Conservation (phyloP, 2,888 invertebrate genomes). For the Mimas tiliae region DNA sequence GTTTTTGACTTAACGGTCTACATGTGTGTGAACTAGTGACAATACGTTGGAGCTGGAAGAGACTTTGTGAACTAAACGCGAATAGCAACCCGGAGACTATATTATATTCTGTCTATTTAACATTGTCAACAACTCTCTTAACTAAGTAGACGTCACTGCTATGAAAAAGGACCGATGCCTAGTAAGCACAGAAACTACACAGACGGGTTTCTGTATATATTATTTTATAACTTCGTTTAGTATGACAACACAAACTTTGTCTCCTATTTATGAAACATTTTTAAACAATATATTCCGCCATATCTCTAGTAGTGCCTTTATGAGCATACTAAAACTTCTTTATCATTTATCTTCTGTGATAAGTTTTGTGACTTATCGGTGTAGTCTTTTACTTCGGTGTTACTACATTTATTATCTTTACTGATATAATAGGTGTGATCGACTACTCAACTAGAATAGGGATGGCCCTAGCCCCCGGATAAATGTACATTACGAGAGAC, state of each 20-base stretch:
- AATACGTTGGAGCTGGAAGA: slow-evolving; percentile 9
- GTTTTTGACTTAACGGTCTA: slow-evolving; percentile 1
- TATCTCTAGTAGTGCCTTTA: background rate
- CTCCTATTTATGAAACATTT: background rate
- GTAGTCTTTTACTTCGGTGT: background rate
- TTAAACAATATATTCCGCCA: background rate
- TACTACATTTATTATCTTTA: too few relatives aligned
- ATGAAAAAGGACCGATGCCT: slow-evolving; percentile 58
- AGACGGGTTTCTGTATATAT: too few relatives aligned
- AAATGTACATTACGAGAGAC: background rate
- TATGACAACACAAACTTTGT: background rate
- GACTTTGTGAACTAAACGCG: slow-evolving; percentile 2
- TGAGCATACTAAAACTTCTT: background rate
- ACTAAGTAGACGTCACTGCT: slow-evolving; percentile 53
- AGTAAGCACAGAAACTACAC: slow-evolving; percentile 43
- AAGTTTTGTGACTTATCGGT: background rate
- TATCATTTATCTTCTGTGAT: background rate
- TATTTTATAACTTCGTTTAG: background rate
- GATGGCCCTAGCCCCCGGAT: background rate
- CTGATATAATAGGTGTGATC: too few relatives aligned
- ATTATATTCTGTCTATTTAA: slow-evolving; percentile 37
- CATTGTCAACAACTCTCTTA: slow-evolving; percentile 44
- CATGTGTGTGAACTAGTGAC: slow-evolving; percentile 9
- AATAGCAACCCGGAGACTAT: slow-evolving; percentile 1
- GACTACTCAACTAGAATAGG: too few relatives aligned